Percentiles rank a stretch among this genome's conserved stretches.
phyloP scores from a whole-genome alignment of 1,140 invertebrate species.

The Cardiocondyla obscurior region DNA sequence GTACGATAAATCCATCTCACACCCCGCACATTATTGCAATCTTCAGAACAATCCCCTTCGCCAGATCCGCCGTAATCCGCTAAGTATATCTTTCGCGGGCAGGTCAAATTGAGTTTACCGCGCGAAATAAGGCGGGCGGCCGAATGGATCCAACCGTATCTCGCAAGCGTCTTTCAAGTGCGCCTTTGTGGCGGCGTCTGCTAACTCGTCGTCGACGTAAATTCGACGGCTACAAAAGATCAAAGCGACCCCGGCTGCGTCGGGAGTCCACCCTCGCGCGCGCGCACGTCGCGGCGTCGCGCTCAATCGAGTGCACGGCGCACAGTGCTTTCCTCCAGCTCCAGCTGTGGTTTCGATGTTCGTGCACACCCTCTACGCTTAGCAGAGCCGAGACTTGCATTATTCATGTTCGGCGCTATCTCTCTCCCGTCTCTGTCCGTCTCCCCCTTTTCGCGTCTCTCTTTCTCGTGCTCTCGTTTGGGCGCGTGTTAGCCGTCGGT shows the following conservation, averaged over 20 bases:
- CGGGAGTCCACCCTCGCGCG: background rate
- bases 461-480: background rate
- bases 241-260: constrained; percentile 60
- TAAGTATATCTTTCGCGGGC: constrained; percentile 44
- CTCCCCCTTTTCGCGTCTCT: background rate
- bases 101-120: constrained; percentile 52
- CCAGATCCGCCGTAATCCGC: constrained; percentile 25
- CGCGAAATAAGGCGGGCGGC: constrained; percentile 52
- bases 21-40: constrained; percentile 49
- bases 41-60: constrained; percentile 37
- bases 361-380: constrained; percentile 9
- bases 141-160: constrained; percentile 12
- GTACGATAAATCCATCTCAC: constrained; percentile 34
- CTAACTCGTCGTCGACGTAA: constrained; percentile 69
- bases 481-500: background rate
- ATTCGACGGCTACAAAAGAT: constrained; percentile 73
- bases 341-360: background rate
- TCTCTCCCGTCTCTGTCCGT: constrained; percentile 6
- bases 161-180: constrained; percentile 7
- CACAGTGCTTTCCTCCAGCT: background rate
- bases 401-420: constrained; percentile 73
- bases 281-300: background rate
- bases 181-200: constrained; percentile 53
- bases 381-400: constrained; percentile 61
- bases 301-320: constrained; percentile 23